phyloP scores from a whole-genome alignment of 2,888 invertebrate genomes.

The Eristalis intricaria region DNA sequence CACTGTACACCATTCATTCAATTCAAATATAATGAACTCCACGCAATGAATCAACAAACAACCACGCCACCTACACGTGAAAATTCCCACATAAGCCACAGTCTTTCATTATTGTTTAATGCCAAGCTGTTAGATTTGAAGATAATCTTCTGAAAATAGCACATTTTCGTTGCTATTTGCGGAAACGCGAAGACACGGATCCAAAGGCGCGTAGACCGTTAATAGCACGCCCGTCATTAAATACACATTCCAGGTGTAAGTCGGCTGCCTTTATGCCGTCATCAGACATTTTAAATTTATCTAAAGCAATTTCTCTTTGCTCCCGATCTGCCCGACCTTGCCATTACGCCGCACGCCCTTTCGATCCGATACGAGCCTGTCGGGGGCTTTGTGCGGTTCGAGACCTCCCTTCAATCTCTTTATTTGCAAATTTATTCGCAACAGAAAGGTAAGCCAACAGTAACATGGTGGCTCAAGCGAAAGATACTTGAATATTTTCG shows the following conservation, averaged over 20 bases:
- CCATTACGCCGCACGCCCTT: background rate
- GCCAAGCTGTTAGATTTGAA: conserved; percentile 2
- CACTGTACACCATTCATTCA: no score
- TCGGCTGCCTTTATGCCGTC: conserved; percentile 15
- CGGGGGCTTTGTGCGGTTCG: background rate
- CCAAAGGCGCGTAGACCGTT: conserved; percentile 4
- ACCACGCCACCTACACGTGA: background rate
- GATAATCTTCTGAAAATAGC: conserved; percentile 38
- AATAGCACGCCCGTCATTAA: conserved; percentile 31
- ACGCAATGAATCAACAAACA: background rate
- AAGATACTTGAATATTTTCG: background rate
- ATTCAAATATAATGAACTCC: no score
- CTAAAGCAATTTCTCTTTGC: background rate
- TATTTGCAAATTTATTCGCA: conserved; percentile 15
- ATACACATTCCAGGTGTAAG: conserved; percentile 16
- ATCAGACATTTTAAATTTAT: conserved; percentile 21
- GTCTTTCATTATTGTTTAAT: conserved; percentile 2
- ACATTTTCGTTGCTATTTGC: conserved; percentile 21
- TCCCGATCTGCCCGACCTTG: background rate
- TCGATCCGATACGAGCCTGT: conserved; percentile 5
- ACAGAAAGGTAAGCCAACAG: background rate
- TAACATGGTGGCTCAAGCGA: background rate
- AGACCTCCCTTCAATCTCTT: background rate
- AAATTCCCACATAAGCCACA: background rate
- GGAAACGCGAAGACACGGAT: background rate